phyloP scores from a whole-genome alignment of 1,140 invertebrate genomes.

The Latrodectus geometricus region DNA sequence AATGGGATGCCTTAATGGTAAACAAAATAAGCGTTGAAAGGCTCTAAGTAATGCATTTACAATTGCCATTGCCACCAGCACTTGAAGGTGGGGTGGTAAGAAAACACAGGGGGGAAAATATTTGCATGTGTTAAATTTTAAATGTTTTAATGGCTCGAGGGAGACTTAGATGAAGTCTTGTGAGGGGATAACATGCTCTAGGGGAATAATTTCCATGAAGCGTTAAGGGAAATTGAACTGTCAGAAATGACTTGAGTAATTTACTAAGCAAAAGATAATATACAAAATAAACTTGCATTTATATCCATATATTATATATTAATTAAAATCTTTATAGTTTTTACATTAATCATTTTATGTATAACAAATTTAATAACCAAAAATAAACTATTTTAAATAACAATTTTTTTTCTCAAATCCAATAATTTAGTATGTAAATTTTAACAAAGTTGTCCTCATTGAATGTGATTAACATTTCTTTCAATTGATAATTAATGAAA shows the following conservation, averaged over 20 bases:
- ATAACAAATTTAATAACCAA: too few relatives aligned
- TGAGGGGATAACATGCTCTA: background rate
- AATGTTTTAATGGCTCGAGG: background rate
- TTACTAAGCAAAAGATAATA: background rate
- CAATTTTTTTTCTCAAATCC: too few relatives aligned
- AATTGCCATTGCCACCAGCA: background rate
- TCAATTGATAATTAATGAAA: too few relatives aligned
- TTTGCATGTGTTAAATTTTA: constrained; percentile 2
- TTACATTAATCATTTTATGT: too few relatives aligned
- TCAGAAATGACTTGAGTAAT: background rate
- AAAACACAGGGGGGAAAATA: background rate
- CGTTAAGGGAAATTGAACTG: background rate
- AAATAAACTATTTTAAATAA: too few relatives aligned
- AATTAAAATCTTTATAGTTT: too few relatives aligned
- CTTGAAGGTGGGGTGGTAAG: background rate
- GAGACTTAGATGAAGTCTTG: background rate
- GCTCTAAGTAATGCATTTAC: background rate
- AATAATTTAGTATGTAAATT: too few relatives aligned
- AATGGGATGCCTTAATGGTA: background rate
- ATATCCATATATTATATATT: too few relatives aligned
- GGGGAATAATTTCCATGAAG: background rate
- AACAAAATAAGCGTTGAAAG: background rate
- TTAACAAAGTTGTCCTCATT: too few relatives aligned
- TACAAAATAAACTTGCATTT: background rate
- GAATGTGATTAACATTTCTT: too few relatives aligned